These are phyloP conservation scores for Pasiphila rectangulata DNA, from an alignment of 2,888 invertebrate species.

Conservation along the genomic window DNA sequence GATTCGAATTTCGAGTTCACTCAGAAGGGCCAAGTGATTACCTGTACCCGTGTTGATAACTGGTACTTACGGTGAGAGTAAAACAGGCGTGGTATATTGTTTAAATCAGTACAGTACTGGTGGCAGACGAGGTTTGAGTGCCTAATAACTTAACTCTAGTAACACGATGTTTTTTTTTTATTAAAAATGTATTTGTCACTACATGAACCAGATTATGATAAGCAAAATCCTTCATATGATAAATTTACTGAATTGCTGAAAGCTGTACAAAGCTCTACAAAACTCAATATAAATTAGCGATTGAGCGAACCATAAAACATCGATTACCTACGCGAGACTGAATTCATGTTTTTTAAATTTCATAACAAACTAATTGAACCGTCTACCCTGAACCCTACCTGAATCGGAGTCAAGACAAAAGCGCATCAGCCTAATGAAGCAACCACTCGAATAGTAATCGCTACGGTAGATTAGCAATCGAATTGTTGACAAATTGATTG, in stretches of 20 bases:
- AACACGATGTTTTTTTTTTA: no score
- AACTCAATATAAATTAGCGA: no score
- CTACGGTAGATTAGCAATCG: constrained; percentile 29
- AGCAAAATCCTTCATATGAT: no score
- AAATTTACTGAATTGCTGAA: no score
- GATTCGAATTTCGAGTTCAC: constrained; percentile 16
- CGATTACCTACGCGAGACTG: no score
- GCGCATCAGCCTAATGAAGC: constrained; percentile 31
- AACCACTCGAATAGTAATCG: constrained; percentile 26
- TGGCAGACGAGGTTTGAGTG: background rate
- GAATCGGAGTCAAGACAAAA: constrained; percentile 25
- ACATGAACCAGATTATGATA: no score
- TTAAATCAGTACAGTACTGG: background rate
- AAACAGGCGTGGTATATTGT: constrained; percentile 19
- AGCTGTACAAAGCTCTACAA: no score
- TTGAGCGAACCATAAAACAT: no score
- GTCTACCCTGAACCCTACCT: background rate
- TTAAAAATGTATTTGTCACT: no score
- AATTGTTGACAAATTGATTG: constrained; percentile 35
- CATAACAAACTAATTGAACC: background rate
- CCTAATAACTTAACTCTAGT: background rate
- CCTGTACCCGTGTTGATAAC: constrained; percentile 2
- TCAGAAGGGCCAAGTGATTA: constrained; percentile 9
- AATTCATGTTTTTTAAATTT: background rate
- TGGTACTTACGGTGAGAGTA: constrained; percentile 9